These are phyloP conservation scores for Cherax destructor DNA, from an alignment of 1,140 invertebrate species.

Conservation along the genomic window DNA sequence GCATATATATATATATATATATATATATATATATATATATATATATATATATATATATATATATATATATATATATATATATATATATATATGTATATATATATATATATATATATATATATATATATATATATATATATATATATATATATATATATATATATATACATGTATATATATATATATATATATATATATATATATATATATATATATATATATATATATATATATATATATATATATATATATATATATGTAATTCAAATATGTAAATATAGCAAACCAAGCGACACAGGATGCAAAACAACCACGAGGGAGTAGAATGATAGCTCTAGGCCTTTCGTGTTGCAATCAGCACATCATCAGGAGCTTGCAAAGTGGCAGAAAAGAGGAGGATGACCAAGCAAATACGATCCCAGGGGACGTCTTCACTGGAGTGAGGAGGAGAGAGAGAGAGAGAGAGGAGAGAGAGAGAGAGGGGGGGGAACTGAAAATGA, in stretches of 20 bases:
- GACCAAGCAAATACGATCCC: no score
- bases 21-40: conserved; percentile 1
- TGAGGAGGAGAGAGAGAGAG: no score
- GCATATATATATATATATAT: conserved; percentile 14
- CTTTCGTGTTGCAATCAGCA: no score
- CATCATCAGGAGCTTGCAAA: no score
- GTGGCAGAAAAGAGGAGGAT: no score
- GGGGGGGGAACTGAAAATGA: no score
- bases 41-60: conserved; percentile 2
- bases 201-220: conserved; percentile 1
- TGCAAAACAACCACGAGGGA: no score
- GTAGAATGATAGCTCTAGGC: no score
- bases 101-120: conserved; percentile 31
- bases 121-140: conserved; percentile 28
- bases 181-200: conserved; percentile 3
- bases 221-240: neutral
- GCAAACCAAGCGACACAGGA: no score
- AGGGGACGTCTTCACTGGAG: no score
- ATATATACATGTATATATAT: conserved; percentile 1
- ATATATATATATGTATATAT: conserved; percentile 29
- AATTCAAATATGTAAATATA: neutral
- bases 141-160: conserved; percentile 6
- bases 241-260: conserved; percentile 4
- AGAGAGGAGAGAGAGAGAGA: no score
- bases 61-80: conserved; percentile 10